Evolutionary conservation across 2,113 vertebrate species (phyloP), one percentile per base, ranked within the genome.

Genomic region (Leucopsar rothschildi): DNA sequence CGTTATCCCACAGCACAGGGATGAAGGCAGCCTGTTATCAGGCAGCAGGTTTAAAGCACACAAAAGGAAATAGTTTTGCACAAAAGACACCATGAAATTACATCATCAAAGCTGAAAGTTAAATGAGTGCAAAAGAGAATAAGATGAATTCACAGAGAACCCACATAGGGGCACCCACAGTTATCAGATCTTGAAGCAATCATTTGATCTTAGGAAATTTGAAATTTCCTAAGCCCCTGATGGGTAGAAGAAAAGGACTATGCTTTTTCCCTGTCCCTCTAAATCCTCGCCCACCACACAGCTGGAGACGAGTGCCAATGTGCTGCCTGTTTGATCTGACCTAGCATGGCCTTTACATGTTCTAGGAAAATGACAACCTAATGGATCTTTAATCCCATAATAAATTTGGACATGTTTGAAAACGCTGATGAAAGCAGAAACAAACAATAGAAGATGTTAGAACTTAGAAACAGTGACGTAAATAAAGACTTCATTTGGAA

Each of bases 401-500:
- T 55, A 82, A 81, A 47, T 68, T 37, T 16, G 11, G 70, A 44
- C n/a, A 28, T 25, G 24, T 79, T 77, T 79, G 81, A 57, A 95
- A 88, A 57, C 78, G 88, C 8, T 0, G 6, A 77, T 68, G 68
- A 90, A 93, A 87, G 49, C 14, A 90, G 79, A 86, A 94, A 66
- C 63, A 91, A 92, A 88, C 33, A 72, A 90, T 44, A 45, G 35
- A 77, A 35, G 57, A 82, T 44, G 28, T 71, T 53, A 82, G 64
- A 52, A 88, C 64, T 91, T 75, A 92, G 87, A 94, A 94, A 93
- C 75, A 55, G 47, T 9, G 6, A 70, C 90, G 29, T 90, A 94
- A 96, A 95, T 86, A 84, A 82, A 92, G 52, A 60, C 85, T 91
- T 87, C 44, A 61, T 69, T 80, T 86, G 95, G 90, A 97, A 96